Percentiles rank a stretch among this genome's conserved stretches.
Conservation (phyloP, 2,113 vertebrate genomes). For the Calidris pugnax region DNA sequence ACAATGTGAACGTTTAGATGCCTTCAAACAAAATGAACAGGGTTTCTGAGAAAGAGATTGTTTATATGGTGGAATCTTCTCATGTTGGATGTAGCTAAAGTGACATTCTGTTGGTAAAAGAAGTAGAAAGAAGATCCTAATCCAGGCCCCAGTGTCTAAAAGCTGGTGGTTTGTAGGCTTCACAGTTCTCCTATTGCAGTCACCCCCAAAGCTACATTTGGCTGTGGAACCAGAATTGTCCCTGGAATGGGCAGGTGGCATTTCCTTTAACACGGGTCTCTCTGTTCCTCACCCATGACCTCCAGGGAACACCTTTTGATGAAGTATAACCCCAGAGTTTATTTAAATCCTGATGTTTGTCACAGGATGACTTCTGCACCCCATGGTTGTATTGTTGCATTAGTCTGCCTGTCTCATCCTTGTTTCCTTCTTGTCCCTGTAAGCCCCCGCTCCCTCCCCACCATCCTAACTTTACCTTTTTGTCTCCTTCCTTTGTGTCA, state of each 20-base stretch:
- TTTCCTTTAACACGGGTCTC: not conserved
- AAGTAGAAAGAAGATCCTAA: not conserved
- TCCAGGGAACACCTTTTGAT: not conserved
- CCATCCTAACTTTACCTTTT: not conserved
- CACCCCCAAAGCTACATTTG: not conserved
- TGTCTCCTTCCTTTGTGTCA: not conserved
- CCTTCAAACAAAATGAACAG: not conserved
- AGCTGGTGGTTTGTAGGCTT: not conserved
- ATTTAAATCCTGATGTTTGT: not conserved
- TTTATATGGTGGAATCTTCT: not conserved
- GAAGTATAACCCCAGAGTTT: not conserved
- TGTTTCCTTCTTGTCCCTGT: not conserved
- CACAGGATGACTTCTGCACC: not conserved
- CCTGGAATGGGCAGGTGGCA: not conserved
- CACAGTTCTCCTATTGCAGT: not conserved
- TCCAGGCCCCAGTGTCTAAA: not conserved
- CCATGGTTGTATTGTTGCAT: not conserved
- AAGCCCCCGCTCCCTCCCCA: not conserved
- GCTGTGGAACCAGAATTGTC: not conserved
- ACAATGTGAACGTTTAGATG: not conserved
- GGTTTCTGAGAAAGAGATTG: not conserved
- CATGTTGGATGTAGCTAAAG: rapidly evolving
- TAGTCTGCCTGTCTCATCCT: not conserved
- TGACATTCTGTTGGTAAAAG: not conserved
- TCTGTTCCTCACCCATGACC: not conserved